Evolutionary conservation across 2,888 invertebrate genomes (phyloP), one percentile per base, ranked within the genome.

Genomic region (Trissolcus brochymenae): DNA sequence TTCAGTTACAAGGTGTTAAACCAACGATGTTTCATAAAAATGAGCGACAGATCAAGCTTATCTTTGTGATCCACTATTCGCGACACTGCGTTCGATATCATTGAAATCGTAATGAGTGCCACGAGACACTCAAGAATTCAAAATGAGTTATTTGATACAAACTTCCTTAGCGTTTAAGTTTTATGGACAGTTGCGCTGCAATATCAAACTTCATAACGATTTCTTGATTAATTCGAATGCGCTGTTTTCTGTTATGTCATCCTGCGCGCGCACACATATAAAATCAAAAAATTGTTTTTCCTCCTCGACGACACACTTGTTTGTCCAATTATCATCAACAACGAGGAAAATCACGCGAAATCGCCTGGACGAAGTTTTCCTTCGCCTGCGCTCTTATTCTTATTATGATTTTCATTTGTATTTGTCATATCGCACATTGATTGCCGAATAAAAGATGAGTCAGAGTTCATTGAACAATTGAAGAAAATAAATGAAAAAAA

Each of bases 21-120:
- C 17, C 62, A 53, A 54, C 16, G 64, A 53, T 46, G 64, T 54
- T 54, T 43, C 53, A 11, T 35, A 60, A 25, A 25, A 25, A 6
- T 25, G 25, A 25, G 25, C 25, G 40, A 43, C 40, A 16, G 41
- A 46, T 46, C 55, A 55, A 46, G 65, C 55, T 65, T 65, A 65
- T 65, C 65, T 65, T 65, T 49, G 43, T 55, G 49, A 65, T 65
- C 65, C 46, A n/a, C 13, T 51, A 51, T 17, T 50, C 9, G 54
- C 53, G 25, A 53, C 41, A 41, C 21, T 40, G 51, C 40, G 21
- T 13, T 6, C 21, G 51, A 29, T 53, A 53, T 51, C 53, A 35
- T 40, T 21, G 40, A 29, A 55, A 55, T 21, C 21, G 40, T 35
- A 25, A 62, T 43, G 53, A 62, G 19, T 11, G 16, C 13, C 6